Base-by-base conservation (phyloP, 2,113 vertebrate species). In the Hippocampus guttulatus region DNA sequence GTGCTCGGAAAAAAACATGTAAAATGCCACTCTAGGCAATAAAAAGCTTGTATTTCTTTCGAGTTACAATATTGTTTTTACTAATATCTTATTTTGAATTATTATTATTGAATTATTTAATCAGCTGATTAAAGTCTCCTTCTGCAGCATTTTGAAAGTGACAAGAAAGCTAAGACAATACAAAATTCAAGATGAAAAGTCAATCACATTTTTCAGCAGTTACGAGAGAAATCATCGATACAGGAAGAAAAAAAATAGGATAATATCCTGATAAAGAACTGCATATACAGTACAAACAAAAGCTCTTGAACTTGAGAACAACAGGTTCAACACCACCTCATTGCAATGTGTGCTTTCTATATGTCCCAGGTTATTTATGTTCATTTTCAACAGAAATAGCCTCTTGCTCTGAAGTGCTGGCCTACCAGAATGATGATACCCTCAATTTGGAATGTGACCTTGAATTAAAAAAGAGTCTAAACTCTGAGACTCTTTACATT, bases 341-440 rank as follows among this genome's bases (percentile, higher is more conserved):
- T 54, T 57, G n/a, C 64, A 47, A n/a, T 23, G 54, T 4, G 10
- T 54, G 45, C 65, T 73, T 64, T 80, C 63, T 49, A 14, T 57
- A 57, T 60, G 47, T 16, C 61, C 8, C 58, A 30, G 52, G 70
- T 18, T 67, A 60, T 63, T 68, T 30, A 47, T 54, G 51, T 69
- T 18, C 8, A 30, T 78, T 80, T 73, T 68, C 9, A 70, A 52
- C 71, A 66, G 40, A 73, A 74, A 51, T 75, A 80, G 66, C 75
- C 63, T 67, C 51, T 45, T 43, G 38, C 15, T 41, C 2, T 30
- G 41, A 57, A 49, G 38, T 20, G 54, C 23, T 67, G 40, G 58
- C 41, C 52, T 25, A 54, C 52, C 11, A 27, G 52, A 38, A 51
- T 18, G 61, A 40, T 58, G 49, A 76, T 64, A 18, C 23, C 47